phyloP scores from a whole-genome alignment of 2,797 vertebrate genomes.

The Sylvilagus floridanus region DNA sequence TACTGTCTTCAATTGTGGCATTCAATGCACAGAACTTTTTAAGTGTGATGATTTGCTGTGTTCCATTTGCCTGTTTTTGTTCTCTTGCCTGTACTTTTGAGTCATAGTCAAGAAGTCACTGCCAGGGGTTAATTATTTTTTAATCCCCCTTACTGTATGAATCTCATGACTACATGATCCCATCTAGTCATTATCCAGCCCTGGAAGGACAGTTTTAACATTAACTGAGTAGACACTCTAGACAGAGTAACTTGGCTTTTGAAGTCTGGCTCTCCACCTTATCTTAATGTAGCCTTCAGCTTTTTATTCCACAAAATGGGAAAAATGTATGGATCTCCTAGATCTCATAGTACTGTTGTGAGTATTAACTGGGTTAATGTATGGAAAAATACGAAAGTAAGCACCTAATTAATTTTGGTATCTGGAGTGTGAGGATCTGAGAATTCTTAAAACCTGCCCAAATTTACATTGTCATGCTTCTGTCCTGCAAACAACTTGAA shows the following conservation, averaged over 20 bases:
- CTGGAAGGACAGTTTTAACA: constrained; percentile 5
- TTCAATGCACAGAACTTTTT: constrained; percentile 7
- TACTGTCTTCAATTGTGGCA: background rate
- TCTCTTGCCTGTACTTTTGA: constrained; percentile 38
- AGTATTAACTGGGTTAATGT: background rate
- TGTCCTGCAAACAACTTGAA: background rate
- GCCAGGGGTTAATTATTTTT: constrained; percentile 36
- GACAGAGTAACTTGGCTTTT: background rate
- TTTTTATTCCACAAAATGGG: constrained; percentile 9
- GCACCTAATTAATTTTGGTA: background rate
- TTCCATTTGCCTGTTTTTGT: constrained; percentile 5
- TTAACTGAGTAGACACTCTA: background rate
- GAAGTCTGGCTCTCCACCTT: background rate
- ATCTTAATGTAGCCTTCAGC: constrained; percentile 1
- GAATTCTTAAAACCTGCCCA: constrained; percentile 39
- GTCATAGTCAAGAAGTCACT: background rate
- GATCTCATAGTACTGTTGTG: background rate
- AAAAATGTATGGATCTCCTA: background rate
- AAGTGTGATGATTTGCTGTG: background rate
- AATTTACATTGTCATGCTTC: background rate
- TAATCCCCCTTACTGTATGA: background rate
- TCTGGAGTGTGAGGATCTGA: background rate
- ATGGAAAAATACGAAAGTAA: background rate
- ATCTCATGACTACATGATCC: background rate
- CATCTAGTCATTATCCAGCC: constrained; percentile 19